A percentile compares a stretch with the other conserved stretches of the same genome.
phyloP scores from a whole-genome alignment of 2,888 invertebrate species.

The Thumatha senex region DNA sequence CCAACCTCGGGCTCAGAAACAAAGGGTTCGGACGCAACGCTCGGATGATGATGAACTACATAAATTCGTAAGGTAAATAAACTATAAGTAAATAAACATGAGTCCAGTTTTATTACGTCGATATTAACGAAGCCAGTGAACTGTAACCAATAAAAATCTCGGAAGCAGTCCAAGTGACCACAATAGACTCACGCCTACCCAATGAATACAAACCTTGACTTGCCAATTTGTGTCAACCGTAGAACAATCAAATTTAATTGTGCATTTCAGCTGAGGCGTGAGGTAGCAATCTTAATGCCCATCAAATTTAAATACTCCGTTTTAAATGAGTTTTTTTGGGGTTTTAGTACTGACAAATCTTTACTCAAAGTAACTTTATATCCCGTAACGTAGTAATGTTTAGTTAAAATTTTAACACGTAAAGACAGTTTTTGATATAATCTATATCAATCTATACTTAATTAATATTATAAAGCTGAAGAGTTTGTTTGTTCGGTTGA shows the following conservation, averaged over 20 bases:
- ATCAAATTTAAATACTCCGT: constrained; percentile 15
- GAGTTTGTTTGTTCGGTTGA: no score
- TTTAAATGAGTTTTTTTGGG: constrained; percentile 8
- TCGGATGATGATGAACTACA: no score
- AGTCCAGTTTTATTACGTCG: not conserved
- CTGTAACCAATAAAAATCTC: constrained; percentile 6
- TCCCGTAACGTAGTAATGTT: no score
- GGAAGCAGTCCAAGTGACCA: constrained; percentile 10
- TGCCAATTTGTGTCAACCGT: constrained; percentile 32
- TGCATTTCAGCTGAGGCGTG: constrained; percentile 23
- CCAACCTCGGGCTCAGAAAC: no score
- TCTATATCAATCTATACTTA: no score
- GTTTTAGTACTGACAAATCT: not conserved
- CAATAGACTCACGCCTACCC: constrained; percentile 20
- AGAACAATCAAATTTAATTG: constrained; percentile 38
- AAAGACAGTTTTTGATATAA: no score
- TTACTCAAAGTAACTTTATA: not conserved
- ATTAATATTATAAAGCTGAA: no score
- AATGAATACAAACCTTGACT: constrained; percentile 32
- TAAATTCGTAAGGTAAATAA: not conserved
- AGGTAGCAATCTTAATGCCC: constrained; percentile 23
- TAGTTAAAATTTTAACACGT: no score
- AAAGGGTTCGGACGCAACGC: no score
- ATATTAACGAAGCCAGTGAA: not conserved
- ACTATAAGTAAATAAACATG: no score